phyloP scores from a whole-genome alignment of 30 jellyfish, hydroid and myxozoan genomes.

The Aurelia sp. region DNA sequence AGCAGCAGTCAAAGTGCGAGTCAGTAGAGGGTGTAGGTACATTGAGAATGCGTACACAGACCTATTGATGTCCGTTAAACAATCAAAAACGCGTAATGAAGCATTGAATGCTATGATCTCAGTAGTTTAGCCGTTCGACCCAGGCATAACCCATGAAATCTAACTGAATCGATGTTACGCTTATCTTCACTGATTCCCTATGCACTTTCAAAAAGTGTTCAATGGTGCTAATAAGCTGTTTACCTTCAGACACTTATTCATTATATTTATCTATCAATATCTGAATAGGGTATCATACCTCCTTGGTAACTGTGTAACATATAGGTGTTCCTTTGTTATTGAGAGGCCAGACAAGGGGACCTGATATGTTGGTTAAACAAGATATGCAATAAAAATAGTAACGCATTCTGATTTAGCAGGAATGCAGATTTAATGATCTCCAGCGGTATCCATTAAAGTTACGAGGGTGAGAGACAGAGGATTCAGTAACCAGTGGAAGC shows the following conservation, averaged over 20 bases:
- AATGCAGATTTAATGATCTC: no score
- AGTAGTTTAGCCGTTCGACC: slow-evolving; percentile 56
- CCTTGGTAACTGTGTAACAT: background rate
- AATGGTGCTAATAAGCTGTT: slow-evolving; percentile 38
- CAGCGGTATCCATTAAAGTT: background rate
- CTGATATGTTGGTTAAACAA: no score
- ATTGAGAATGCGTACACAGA: slow-evolving; percentile 53
- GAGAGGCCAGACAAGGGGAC: no score
- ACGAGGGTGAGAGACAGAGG: no score
- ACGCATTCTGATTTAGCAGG: no score
- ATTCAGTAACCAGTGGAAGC: no score
- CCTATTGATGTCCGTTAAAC: slow-evolving; percentile 4
- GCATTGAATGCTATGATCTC: slow-evolving; percentile 69
- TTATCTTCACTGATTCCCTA: slow-evolving; percentile 18
- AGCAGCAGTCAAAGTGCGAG: background rate
- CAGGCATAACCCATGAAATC: slow-evolving; percentile 39
- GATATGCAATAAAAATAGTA: no score
- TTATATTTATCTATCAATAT: no score
- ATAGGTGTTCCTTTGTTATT: background rate
- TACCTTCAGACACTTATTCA: background rate
- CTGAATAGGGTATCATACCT: slow-evolving; percentile 5
- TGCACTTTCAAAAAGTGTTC: slow-evolving; percentile 31
- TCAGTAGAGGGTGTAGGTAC: slow-evolving; percentile 28
- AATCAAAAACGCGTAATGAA: slow-evolving; percentile 44
- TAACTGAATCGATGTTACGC: slow-evolving; percentile 7